phyloP scores from a whole-genome alignment of 2,113 vertebrate species.

The Xenus cinereus region DNA sequence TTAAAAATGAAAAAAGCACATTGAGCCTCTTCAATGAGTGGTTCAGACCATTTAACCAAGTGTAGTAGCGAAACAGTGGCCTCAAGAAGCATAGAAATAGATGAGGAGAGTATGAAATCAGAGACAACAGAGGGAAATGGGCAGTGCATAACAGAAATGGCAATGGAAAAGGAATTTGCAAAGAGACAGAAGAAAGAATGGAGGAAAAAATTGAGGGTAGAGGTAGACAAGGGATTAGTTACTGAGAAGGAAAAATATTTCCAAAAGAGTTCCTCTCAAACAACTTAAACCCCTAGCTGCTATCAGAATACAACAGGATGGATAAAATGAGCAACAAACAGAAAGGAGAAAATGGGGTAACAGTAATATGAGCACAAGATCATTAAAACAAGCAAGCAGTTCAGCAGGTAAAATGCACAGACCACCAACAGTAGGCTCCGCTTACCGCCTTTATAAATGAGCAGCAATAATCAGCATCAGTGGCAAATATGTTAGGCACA shows the following conservation, averaged over 20 bases:
- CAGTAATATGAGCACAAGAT: not conserved
- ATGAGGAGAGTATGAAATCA: not conserved
- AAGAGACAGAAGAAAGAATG: not conserved
- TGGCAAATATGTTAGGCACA: rapidly evolving
- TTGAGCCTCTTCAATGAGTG: not conserved
- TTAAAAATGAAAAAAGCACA: not conserved
- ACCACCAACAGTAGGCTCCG: not conserved
- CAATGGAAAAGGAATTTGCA: not conserved
- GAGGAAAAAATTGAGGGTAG: not conserved
- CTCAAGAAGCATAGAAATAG: not conserved
- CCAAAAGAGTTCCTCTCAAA: not conserved
- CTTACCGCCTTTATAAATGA: not conserved
- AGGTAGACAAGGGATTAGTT: not conserved
- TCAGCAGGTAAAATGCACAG: not conserved
- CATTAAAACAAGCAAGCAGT: not conserved
- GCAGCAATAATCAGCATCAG: not conserved
- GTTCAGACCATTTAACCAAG: not conserved
- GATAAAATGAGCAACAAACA: not conserved
- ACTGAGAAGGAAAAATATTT: not conserved
- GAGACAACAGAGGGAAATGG: not conserved
- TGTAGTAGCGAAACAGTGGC: not conserved
- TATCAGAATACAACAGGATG: not conserved
- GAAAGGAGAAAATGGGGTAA: not conserved
- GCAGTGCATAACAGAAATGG: not conserved
- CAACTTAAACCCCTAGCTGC: not conserved